Conservation (phyloP, 2,797 vertebrate species). For the Antennarius maculatus region DNA sequence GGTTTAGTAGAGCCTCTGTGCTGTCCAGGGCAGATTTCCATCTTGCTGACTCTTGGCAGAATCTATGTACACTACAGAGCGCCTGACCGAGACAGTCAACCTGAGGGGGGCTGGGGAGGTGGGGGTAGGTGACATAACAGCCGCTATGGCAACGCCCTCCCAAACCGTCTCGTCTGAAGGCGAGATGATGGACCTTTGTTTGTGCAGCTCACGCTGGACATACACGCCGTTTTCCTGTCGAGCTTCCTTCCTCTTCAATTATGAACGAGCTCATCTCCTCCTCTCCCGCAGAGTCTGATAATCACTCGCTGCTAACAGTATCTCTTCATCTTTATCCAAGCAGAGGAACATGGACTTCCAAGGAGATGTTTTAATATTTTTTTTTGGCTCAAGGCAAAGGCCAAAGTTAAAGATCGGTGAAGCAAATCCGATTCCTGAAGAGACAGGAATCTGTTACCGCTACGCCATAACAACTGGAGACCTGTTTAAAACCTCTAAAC, state of each 20-base stretch:
- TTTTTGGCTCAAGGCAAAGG: constrained; percentile 53
- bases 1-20: constrained; percentile 73
- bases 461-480: constrained; percentile 59
- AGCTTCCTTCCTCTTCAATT: constrained; percentile 58
- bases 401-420: constrained; percentile 53
- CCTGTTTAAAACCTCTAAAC: constrained; percentile 68
- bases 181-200: constrained; percentile 55
- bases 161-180: constrained; percentile 23
- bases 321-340: constrained; percentile 54
- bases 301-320: constrained; percentile 35
- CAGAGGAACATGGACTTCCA: constrained; percentile 35
- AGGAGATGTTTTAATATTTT: constrained; percentile 58
- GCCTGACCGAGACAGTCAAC: constrained; percentile 52
- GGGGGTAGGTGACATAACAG: constrained; percentile 50
- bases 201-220: constrained; percentile 46
- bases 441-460: constrained; percentile 41
- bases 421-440: constrained; percentile 45
- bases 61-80: constrained; percentile 60
- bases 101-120: constrained; percentile 8
- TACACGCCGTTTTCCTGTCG: constrained; percentile 42
- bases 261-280: constrained; percentile 56
- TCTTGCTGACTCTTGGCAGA: constrained; percentile 78
- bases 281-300: constrained; percentile 30
- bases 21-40: constrained; percentile 71
- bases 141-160: constrained; percentile 53